A percentile compares a stretch with the other conserved stretches of the same genome.
Evolutionary conservation across 2,797 vertebrate genomes (phyloP).

Genomic region (Tangara arthus): DNA sequence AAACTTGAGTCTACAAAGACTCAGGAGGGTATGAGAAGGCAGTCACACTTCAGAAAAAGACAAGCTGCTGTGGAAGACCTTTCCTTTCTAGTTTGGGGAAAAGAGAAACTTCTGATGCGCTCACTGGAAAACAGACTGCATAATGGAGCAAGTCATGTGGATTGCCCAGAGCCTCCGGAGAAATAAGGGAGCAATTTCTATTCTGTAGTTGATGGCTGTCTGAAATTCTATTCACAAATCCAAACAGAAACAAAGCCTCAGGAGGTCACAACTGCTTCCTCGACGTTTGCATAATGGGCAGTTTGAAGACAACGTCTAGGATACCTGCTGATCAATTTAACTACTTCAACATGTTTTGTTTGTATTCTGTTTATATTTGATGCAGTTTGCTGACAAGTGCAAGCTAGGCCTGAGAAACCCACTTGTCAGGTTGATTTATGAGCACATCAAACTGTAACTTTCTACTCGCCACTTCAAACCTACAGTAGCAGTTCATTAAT

Average conservation of each 20-base stretch:
- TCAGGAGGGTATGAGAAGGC: constrained; percentile 79
- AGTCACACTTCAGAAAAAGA: constrained; percentile 85
- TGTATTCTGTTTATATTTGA: constrained; percentile 87
- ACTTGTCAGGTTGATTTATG: constrained; percentile 97
- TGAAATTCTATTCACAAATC: constrained; percentile 99
- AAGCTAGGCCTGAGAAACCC: constrained; percentile 78
- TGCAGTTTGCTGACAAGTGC: constrained; percentile 83
- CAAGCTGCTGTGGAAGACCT: constrained; percentile 82
- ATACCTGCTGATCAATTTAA: constrained; percentile 92
- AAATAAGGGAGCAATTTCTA: constrained; percentile 99
- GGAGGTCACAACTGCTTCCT: constrained; percentile 92
- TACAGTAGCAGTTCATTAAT: constrained; percentile 88
- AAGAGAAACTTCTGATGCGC: constrained; percentile 93
- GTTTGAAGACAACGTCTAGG: constrained; percentile 84
- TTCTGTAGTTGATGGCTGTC: constrained; percentile 96
- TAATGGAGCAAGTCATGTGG: constrained; percentile 94
- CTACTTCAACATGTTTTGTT: constrained; percentile 85
- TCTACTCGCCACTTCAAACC: constrained; percentile 83
- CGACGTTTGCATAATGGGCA: constrained; percentile 91
- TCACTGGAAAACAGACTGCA: constrained; percentile 99
- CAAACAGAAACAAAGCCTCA: constrained; percentile 99
- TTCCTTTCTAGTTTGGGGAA: constrained; percentile 82
- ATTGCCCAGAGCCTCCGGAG: constrained; percentile 90
- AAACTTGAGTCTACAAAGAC: constrained; percentile 75
- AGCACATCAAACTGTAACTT: constrained; percentile 86